A percentile compares a stretch with the other conserved stretches of the same genome.
Evolutionary conservation across 2,888 invertebrate species (phyloP).

Genomic region (Idaea aversata): DNA sequence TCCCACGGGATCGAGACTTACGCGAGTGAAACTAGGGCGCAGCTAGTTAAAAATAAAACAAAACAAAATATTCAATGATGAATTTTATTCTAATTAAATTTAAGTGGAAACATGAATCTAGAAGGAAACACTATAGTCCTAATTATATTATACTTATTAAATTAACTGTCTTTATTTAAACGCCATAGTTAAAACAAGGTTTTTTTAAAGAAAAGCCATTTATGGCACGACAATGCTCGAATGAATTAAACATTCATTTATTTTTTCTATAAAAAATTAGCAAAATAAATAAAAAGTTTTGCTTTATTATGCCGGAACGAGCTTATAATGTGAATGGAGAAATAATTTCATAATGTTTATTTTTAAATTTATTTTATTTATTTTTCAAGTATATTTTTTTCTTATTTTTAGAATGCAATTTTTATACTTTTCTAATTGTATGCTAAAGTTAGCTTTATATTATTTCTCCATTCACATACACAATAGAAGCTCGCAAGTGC

Average conservation of each 20-base stretch:
- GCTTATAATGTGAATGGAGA: conserved; percentile 15
- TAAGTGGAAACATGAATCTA: conserved; percentile 80
- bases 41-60: conserved; percentile 64
- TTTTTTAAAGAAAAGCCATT: conserved; percentile 18
- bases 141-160: conserved; percentile 77
- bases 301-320: conserved; percentile 18
- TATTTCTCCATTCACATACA: conserved; percentile 22
- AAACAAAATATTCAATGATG: conserved; percentile 61
- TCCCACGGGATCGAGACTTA: neutral
- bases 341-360: neutral
- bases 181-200: conserved; percentile 54
- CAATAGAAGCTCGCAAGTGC: conserved; percentile 47
- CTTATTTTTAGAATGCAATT: too few relatives aligned
- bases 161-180: conserved; percentile 74
- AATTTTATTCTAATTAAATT: conserved; percentile 78
- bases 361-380: neutral
- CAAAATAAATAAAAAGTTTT: conserved; percentile 22
- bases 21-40: neutral
- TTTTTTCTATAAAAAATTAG: conserved; percentile 24
- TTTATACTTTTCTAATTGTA: neutral
- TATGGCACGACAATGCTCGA: conserved; percentile 32
- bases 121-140: conserved; percentile 79
- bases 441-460: neutral
- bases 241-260: conserved; percentile 1
- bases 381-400: too few relatives aligned